Evolutionary conservation across 2,888 invertebrate species (phyloP).

Genomic region (Drosophila kuntzei): DNA sequence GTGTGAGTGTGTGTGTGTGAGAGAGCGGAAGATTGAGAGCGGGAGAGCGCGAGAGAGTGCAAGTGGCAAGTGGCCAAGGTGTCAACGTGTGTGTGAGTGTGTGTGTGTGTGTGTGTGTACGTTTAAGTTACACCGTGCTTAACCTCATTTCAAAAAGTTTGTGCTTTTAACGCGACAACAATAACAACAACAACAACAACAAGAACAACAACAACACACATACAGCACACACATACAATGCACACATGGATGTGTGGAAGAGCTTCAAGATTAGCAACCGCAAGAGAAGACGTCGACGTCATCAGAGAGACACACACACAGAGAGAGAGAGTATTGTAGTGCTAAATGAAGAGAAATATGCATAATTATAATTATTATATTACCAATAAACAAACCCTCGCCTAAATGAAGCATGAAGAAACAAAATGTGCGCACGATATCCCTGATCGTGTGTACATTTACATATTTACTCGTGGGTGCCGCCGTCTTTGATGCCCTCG

Average conservation of each 20-base stretch:
- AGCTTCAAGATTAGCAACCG: constrained; percentile 50
- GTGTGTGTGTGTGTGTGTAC: constrained; percentile 30
- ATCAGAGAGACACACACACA: constrained; percentile 27
- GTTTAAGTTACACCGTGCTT: constrained; percentile 51
- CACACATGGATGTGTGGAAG: constrained; percentile 68
- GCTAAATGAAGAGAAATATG: constrained; percentile 34
- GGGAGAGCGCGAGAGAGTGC: background rate
- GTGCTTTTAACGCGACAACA: constrained; percentile 49
- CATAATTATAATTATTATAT: constrained; percentile 53
- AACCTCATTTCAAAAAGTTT: constrained; percentile 76
- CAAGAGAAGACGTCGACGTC: constrained; percentile 41
- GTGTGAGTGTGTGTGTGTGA: constrained; percentile 1
- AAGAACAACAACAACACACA: constrained; percentile 15
- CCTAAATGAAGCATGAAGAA: constrained; percentile 97
- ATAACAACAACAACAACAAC: constrained; percentile 13
- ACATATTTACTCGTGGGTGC: constrained; percentile 99
- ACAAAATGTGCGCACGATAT: constrained; percentile 99
- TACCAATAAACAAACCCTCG: constrained; percentile 82
- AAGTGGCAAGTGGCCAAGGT: constrained; percentile 41
- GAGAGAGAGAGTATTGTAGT: constrained; percentile 20
- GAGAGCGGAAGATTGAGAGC: constrained; percentile 4
- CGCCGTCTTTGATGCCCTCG: constrained; percentile 99
- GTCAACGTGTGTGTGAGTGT: constrained; percentile 15
- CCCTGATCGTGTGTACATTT: constrained; percentile 99
- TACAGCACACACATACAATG: constrained; percentile 22